phyloP scores from a whole-genome alignment of 2,113 vertebrate genomes.

The Perca fluviatilis region DNA sequence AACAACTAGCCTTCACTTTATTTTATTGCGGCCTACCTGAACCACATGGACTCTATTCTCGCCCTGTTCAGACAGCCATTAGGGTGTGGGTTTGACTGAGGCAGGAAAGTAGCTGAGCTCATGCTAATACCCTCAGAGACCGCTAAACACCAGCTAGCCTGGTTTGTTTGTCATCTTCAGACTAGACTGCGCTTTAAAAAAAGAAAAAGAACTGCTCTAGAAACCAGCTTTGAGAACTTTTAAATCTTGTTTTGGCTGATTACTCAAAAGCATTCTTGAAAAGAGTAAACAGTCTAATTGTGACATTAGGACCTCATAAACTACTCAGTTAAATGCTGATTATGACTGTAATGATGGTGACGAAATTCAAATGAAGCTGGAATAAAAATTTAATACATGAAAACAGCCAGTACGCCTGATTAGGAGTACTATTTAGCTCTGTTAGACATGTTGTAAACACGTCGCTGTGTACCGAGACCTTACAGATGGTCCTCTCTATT shows the following conservation, averaged over 20 bases:
- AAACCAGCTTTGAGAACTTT: conserved; percentile 14
- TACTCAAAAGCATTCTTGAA: background rate
- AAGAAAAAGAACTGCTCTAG: background rate
- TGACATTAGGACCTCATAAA: background rate
- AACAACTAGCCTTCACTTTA: background rate
- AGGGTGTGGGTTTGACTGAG: conserved; percentile 24
- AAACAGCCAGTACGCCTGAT: background rate
- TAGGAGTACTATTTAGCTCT: background rate
- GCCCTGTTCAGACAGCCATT: background rate
- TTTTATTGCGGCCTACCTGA: background rate
- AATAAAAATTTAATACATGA: background rate
- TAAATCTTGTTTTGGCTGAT: background rate
- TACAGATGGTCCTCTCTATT: background rate
- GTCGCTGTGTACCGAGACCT: background rate
- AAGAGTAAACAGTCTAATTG: background rate
- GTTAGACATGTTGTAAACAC: background rate
- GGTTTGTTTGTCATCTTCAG: conserved; percentile 30
- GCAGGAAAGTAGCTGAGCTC: conserved; percentile 43
- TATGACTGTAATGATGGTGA: background rate
- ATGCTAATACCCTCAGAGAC: conserved; percentile 63
- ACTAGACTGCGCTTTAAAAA: conserved; percentile 8
- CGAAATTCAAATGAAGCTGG: background rate
- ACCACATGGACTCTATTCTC: conserved; percentile 3
- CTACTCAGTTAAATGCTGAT: background rate
- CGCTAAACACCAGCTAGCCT: conserved; percentile 48